phyloP scores from a whole-genome alignment of 2,797 vertebrate genomes.

The Arctocebus calabarensis region DNA sequence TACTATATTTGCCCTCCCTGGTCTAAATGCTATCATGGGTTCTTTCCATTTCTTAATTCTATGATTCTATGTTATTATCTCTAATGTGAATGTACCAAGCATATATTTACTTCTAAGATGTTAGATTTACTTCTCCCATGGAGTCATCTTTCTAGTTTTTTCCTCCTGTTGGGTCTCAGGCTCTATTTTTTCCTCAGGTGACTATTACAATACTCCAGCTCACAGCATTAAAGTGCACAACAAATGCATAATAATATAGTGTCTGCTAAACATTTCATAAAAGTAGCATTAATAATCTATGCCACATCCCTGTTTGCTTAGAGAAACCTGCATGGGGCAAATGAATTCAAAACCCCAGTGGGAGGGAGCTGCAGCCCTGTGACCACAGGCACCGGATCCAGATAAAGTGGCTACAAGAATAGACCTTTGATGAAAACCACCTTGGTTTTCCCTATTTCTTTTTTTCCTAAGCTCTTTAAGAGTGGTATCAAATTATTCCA shows the following conservation, averaged over 20 bases:
- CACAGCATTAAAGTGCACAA: neutral
- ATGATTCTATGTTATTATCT: conserved; percentile 47
- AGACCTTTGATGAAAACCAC: conserved; percentile 4
- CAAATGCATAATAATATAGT: conserved; percentile 27
- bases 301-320: neutral
- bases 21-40: neutral
- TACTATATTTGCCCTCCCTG: neutral
- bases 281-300: conserved; percentile 37
- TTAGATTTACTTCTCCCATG: conserved; percentile 45
- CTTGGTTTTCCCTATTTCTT: neutral
- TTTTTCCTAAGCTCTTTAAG: neutral
- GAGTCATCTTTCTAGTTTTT: conserved; percentile 7
- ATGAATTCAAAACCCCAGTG: conserved; percentile 11
- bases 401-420: neutral
- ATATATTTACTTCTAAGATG: conserved; percentile 21
- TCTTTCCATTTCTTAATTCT: conserved; percentile 8
- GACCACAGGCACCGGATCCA: neutral
- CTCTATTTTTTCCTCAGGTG: conserved; percentile 10
- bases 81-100: neutral
- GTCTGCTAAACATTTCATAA: conserved; percentile 50
- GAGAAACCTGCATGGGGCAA: conserved; percentile 39
- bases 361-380: neutral
- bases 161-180: neutral
- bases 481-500: conserved; percentile 75
- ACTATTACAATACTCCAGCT: neutral